Conservation (phyloP, 2,797 vertebrate genomes). For the Typhlichthys subterraneus region DNA sequence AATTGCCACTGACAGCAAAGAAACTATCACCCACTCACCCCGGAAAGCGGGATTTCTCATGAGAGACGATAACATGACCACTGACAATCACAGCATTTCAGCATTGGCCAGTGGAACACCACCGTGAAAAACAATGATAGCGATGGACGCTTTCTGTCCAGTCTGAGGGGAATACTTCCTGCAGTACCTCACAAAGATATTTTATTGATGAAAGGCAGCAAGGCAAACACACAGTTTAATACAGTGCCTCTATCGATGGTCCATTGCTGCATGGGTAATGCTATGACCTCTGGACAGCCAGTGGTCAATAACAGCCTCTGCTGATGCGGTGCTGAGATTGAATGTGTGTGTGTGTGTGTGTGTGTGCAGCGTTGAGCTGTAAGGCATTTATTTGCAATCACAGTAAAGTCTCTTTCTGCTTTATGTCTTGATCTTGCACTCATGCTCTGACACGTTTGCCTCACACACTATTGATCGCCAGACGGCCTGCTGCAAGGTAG, state of each 20-base stretch:
- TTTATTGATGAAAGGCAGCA: too few species aligned
- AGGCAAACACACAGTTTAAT: constrained; percentile 37
- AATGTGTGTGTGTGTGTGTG: constrained; percentile 5
- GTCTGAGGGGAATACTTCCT: constrained; percentile 20
- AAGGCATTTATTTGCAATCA: constrained; percentile 1
- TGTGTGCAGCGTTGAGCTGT: background rate
- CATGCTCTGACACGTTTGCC: constrained; percentile 42
- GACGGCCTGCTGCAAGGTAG: constrained; percentile 40
- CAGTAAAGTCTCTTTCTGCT: constrained; percentile 9
- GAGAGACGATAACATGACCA: constrained; percentile 20
- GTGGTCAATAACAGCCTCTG: constrained; percentile 44
- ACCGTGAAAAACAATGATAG: constrained; percentile 60
- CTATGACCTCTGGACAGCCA: constrained; percentile 56
- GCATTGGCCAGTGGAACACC: constrained; percentile 42
- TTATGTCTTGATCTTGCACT: constrained; percentile 15
- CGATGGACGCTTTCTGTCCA: constrained; percentile 53
- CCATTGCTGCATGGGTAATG: constrained; percentile 62
- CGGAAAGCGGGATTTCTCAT: constrained; percentile 20
- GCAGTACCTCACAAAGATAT: too few species aligned
- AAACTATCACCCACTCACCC: constrained; percentile 62
- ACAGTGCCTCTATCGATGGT: constrained; percentile 60
- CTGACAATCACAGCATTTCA: constrained; percentile 39
- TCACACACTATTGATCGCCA: constrained; percentile 33
- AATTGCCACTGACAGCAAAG: constrained; percentile 71
- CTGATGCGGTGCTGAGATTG: constrained; percentile 32